These are phyloP conservation scores for Anniella stebbinsi DNA, from an alignment of 2,797 vertebrate genomes.

Conservation along the genomic window DNA sequence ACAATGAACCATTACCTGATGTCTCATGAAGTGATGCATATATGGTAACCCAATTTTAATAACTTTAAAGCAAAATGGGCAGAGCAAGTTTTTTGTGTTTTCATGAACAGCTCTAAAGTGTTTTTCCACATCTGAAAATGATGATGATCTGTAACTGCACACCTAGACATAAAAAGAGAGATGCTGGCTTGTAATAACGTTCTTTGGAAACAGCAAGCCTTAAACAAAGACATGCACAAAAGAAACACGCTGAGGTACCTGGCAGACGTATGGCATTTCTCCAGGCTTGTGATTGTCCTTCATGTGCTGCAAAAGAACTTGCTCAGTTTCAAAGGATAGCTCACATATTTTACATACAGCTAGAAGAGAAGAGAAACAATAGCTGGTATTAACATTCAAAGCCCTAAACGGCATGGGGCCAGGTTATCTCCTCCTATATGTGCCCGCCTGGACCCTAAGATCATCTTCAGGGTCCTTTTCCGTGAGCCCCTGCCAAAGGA, in stretches of 20 bases:
- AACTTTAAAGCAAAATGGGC: conserved; percentile 98
- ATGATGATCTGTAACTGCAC: conserved; percentile 95
- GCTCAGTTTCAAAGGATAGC: conserved; percentile 97
- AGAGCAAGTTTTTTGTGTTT: conserved; percentile 96
- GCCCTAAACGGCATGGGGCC: too few relatives aligned
- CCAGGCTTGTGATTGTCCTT: conserved; percentile 99
- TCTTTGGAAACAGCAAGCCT: not conserved
- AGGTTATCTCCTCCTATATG: too few relatives aligned
- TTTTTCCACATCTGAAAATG: conserved; percentile 94
- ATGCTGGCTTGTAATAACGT: conserved; percentile 36
- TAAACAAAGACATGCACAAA: not conserved
- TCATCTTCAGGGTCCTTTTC: too few relatives aligned
- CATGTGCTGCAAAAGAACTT: conserved; percentile 98
- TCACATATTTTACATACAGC: conserved; percentile 99
- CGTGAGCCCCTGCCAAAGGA: too few relatives aligned
- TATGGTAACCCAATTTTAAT: conserved; percentile 92
- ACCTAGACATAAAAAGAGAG: conserved; percentile 81
- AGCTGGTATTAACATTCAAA: too few relatives aligned
- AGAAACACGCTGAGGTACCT: conserved; percentile 81
- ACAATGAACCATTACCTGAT: conserved; percentile 86
- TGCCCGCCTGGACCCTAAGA: too few relatives aligned
- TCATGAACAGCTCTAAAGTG: conserved; percentile 95
- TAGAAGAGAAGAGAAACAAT: conserved; percentile 71
- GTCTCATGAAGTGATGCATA: conserved; percentile 98
- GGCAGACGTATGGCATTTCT: conserved; percentile 99